These are phyloP conservation scores for Sorex araneus DNA, from an alignment of 2,113 vertebrate species.

Conservation along the genomic window DNA sequence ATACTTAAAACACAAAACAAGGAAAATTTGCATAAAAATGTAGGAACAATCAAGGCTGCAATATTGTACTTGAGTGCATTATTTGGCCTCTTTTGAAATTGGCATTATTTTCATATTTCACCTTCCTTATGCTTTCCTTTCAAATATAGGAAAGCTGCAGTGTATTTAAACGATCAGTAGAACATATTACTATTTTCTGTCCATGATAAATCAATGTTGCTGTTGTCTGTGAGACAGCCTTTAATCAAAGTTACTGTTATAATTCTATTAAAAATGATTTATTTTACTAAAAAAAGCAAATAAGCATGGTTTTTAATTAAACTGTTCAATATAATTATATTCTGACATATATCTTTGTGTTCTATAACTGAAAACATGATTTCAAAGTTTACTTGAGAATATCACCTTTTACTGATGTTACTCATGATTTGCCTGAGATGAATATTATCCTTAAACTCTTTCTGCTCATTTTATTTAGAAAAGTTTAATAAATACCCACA, in stretches of 20 bases:
- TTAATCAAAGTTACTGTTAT: constrained; percentile 38
- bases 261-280: constrained; percentile 12
- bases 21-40: background rate
- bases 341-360: background rate
- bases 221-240: background rate
- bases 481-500: background rate
- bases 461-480: background rate
- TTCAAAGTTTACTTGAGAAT: background rate
- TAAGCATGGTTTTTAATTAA: constrained; percentile 8
- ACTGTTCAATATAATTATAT: background rate
- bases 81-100: background rate
- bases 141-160: background rate
- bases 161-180: background rate
- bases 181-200: background rate
- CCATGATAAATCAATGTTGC: constrained; percentile 7
- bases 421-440: background rate
- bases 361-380: background rate
- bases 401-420: background rate
- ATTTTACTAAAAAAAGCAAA: constrained; percentile 13
- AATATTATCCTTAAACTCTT: background rate
- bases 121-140: background rate
- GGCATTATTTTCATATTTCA: background rate
- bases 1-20: constrained; percentile 10
- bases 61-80: background rate
- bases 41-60: no score